Evolutionary conservation across 2,888 invertebrate genomes (phyloP), one percentile per base, ranked within the genome.

Genomic region (Leptopilina myrica): DNA sequence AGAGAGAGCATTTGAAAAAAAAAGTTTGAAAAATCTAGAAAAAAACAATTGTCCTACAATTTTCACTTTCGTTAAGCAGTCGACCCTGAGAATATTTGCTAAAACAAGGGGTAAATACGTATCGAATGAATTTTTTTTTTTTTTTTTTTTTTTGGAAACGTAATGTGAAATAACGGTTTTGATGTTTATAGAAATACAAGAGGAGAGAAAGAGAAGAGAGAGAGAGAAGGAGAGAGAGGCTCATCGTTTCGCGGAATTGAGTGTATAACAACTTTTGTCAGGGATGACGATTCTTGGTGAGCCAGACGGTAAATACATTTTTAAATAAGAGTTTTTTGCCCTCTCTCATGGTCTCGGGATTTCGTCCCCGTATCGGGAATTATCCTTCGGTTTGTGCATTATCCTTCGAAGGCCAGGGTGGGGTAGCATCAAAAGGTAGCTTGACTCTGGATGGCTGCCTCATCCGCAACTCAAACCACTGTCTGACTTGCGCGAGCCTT

Each of bases 361-460:
- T 90, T 88, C 87, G 89, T 90, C 87, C 90, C 86, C 89, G 90
- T 90, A 91, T 91, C 89, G 90, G 86, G 91, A 91, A 91, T 91
- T 91, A 91, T 91, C 91, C 90, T 91, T 90, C 90, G 89, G 90
- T 90, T 90, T 89, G 89, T 87, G 88, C 88, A 91, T 91, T 91
- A 91, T 91, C 90, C 90, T 89, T 88, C 86, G 85, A 86, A 81
- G 82, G 7, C 7, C 86, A 81, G 86, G 85, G 81, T 79, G 86
- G 88, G 87, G 85, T 82, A 87, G 88, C 88, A 88, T 90, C 89
- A 90, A 91, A 91, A 89, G 89, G 88, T 80, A 85, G 83, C 85
- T 84, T 79, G 79, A 67, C 76, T 79, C 76, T 76, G 80, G 73
- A 79, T 78, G 83, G 83, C 83, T 81, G 80, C 78, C 83, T 80